phyloP scores from a whole-genome alignment of 2,888 invertebrate species.

The Muschampia staudingeri region DNA sequence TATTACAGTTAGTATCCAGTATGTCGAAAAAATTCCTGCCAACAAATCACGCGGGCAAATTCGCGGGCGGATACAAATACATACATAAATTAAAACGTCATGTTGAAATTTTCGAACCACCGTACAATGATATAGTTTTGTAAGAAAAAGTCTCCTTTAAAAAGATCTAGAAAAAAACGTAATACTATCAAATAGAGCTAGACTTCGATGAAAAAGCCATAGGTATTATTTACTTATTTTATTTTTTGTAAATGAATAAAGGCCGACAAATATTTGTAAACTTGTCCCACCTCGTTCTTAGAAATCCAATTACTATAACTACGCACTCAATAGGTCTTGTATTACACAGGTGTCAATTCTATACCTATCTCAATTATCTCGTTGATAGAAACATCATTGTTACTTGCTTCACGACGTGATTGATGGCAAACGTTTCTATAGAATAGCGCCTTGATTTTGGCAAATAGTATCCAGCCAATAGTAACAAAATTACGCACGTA shows the following conservation, averaged over 20 bases:
- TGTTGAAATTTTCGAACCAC: not conserved
- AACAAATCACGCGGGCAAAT: no score
- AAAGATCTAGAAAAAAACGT: not conserved
- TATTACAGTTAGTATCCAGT: no score
- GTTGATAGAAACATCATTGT: conserved; percentile 47
- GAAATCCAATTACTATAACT: conserved; percentile 26
- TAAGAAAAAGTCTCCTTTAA: not conserved
- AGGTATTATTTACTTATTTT: not conserved
- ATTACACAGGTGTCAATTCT: conserved; percentile 35
- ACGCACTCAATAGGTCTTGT: conserved; percentile 3
- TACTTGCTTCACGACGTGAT: conserved; percentile 28
- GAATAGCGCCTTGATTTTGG: conserved; percentile 39
- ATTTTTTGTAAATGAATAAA: not conserved
- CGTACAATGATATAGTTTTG: not conserved
- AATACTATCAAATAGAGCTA: not conserved
- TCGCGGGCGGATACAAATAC: not conserved
- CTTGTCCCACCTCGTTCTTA: conserved; percentile 10
- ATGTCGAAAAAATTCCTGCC: no score
- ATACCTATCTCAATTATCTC: conserved; percentile 38
- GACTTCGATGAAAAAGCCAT: not conserved
- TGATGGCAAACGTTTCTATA: conserved; percentile 37
- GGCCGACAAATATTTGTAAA: conserved; percentile 19
- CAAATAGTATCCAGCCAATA: conserved; percentile 35
- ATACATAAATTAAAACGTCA: not conserved
- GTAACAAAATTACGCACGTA: conserved; percentile 41